Evolutionary conservation across 2,113 vertebrate species (phyloP).

Genomic region (Eolophus roseicapilla): DNA sequence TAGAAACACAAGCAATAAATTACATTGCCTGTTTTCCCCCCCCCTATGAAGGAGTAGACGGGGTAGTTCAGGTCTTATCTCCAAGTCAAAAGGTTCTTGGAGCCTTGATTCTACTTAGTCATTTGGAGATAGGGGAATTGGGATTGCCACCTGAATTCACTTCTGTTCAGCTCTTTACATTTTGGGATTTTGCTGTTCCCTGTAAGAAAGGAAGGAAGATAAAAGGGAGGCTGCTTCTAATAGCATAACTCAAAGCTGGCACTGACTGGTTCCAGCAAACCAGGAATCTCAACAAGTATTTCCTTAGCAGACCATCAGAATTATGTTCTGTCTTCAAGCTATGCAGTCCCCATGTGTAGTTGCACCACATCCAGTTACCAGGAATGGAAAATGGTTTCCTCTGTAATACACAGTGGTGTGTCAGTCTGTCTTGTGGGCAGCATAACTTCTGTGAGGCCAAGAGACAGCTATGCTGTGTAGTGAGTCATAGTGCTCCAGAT

Average conservation of each 20-base stretch:
- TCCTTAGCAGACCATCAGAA: neutral
- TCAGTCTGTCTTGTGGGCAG: neutral
- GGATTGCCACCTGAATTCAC: neutral
- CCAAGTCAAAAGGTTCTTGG: neutral
- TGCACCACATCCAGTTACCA: neutral
- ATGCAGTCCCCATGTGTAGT: neutral
- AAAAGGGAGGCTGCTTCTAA: neutral
- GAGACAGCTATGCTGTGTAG: neutral
- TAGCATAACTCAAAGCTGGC: neutral
- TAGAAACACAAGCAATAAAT: neutral
- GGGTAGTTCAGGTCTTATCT: neutral
- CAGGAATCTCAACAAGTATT: neutral
- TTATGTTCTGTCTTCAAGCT: neutral
- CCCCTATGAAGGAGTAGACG: neutral
- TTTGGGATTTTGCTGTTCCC: neutral
- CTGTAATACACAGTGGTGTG: neutral
- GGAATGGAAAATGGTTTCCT: neutral
- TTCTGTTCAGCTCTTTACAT: neutral
- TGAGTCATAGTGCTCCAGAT: neutral
- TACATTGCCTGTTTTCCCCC: neutral
- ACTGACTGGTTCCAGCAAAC: neutral
- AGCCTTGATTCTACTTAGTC: neutral
- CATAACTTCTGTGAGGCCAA: neutral
- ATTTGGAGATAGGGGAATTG: neutral
- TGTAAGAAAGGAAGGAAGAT: neutral